Percentiles rank a stretch among this genome's conserved stretches.
Conservation (phyloP, 2,113 vertebrate genomes). For the Hippocampus guttulatus region DNA sequence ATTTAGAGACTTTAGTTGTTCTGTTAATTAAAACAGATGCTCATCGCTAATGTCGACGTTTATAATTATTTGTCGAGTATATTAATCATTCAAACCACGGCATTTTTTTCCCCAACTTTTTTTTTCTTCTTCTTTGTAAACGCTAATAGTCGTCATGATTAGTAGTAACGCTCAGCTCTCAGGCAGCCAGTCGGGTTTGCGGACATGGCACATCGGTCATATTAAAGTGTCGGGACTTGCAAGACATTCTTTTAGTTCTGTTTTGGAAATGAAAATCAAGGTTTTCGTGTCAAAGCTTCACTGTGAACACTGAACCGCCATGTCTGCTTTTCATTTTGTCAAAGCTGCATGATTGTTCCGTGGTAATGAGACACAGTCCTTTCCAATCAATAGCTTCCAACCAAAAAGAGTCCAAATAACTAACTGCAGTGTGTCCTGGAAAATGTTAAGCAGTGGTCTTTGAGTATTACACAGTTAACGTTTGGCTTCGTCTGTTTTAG, state of each 20-base stretch:
- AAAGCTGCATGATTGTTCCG: constrained; percentile 37
- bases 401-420: constrained; percentile 24
- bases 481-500: constrained; percentile 20
- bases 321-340: constrained; percentile 45
- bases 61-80: not conserved
- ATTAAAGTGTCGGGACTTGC: not conserved
- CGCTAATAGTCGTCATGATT: not conserved
- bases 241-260: constrained; percentile 5
- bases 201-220: not conserved
- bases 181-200: not conserved
- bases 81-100: not conserved
- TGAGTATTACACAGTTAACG: constrained; percentile 29
- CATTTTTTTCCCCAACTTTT: not conserved
- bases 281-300: constrained; percentile 9
- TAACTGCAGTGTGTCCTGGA: constrained; percentile 17
- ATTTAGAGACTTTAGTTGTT: too few species aligned
- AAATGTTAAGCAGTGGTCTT: constrained; percentile 23
- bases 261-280: constrained; percentile 22
- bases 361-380: constrained; percentile 46
- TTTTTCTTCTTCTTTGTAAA: not conserved
- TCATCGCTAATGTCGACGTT: too few species aligned
- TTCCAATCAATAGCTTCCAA: constrained; percentile 30
- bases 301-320: constrained; percentile 10
- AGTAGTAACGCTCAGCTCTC: constrained; percentile 1
- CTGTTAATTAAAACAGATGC: too few species aligned